Base-by-base conservation (phyloP, 2,888 invertebrate genomes). In the Caenorhabditis doughertyi region DNA sequence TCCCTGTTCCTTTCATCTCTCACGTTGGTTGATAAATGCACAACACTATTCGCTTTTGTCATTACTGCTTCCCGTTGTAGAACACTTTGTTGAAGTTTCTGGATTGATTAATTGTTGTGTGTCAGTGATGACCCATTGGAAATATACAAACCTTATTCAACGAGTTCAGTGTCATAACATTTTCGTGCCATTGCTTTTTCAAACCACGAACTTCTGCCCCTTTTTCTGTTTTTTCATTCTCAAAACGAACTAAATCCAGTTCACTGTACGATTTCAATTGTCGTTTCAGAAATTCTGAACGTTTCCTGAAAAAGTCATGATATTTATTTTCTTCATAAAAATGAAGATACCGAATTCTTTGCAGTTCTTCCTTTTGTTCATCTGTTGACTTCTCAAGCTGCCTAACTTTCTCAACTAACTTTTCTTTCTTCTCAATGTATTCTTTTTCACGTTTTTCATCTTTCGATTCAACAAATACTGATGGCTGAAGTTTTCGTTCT, bases 81-180 rank as follows among this genome's bases (percentile, higher is more conserved):
- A 11, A 84, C 76, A 44, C 82, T n/a, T 53, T 82, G 71, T 76
- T 84, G 74, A 18, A 84, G 67, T 56, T 84, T 80, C 84, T 84
- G 27, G 16, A 39, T 39, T 9, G 32, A 32, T 32, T 4, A n/a
- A n/a, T n/a, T n/a, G n/a, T n/a, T n/a, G n/a, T n/a, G n/a, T n/a
- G n/a, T n/a, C n/a, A n/a, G n/a, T n/a, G n/a, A n/a, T n/a, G n/a
- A n/a, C n/a, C n/a, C n/a, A n/a, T n/a, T n/a, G n/a, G 27, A 44
- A 16, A 23, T 25, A 42, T 2, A 16, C 42, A 0, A 25, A 81
- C 81, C 67, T 62, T 71, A 44, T 81, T 76, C 58, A 81, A 55
- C 32, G 53, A 58, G 60, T 81, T 81, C 67, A 81, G 35, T 18
- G 27, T 44, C 77, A 77, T 76, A 9, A 81, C 32, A 23, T 71